Evolutionary conservation across 2,113 vertebrate species (phyloP), one percentile per base, ranked within the genome.

Genomic region (Channa maculata): DNA sequence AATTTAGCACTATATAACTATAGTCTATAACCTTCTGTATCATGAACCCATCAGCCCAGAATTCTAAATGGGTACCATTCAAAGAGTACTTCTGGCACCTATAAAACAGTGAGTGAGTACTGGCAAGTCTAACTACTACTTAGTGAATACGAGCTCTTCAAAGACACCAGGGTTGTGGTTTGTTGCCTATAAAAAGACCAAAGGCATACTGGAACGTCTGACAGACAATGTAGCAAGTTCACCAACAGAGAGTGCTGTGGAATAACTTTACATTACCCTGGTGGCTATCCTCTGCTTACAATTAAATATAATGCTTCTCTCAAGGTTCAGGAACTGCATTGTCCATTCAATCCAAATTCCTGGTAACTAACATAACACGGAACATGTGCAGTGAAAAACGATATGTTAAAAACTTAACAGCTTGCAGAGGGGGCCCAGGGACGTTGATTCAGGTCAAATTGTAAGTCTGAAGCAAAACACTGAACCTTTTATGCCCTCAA

Each of bases 401-500:
- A 90, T 91, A 91, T 69, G 80, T 81, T 90, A 85, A 89, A 91
- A 92, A 86, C 71, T 79, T 91, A 91, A 93, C 91, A 93, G 88
- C 89, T 92, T 92, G 86, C 89, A 89, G 88, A 85, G 84, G 81
- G 78, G 83, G 86, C 85, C 82, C 67, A 71, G 59, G 72, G 76
- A 71, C 73, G 74, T 64, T 44, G 71, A 79, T 74, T 86, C 83
- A 86, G 87, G 85, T 89, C 85, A 90, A 92, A 90, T 89, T 86
- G 85, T 82, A 82, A 90, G 79, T 89, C 79, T 78, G 59, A 80
- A 86, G 71, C 68, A 69, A 88, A 90, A 36, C 5, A 53, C 69
- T 61, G 65, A 36, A 71, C 57, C 66, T 65, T 62, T 76, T 86
- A 71, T 45, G 41, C 69, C 74, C 48, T 52, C 12, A 10, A 46